A percentile compares a stretch with the other conserved stretches of the same genome.
Conservation (phyloP, 2,888 invertebrate genomes). For the Mellilla xanthometata region DNA sequence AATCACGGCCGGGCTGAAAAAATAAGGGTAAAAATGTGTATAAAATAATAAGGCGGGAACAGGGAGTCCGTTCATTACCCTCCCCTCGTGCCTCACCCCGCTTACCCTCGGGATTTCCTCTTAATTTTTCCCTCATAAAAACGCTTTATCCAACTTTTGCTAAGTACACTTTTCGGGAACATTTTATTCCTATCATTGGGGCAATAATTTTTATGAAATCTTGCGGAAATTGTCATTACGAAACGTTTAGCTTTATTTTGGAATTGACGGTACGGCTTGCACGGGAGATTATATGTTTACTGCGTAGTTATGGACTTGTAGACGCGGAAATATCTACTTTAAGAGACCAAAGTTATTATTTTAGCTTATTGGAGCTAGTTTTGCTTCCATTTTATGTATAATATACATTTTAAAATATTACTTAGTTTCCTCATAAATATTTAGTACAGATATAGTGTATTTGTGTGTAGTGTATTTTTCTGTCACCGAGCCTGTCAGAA, state of each 20-base stretch:
- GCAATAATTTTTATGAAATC: constrained; percentile 11
- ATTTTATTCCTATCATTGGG: constrained; percentile 29
- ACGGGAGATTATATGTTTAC: no score
- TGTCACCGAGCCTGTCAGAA: no score
- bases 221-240: background rate
- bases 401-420: no score
- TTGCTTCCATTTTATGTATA: no score
- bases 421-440: no score
- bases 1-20: constrained; percentile 26
- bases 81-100: constrained; percentile 6
- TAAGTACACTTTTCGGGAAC: constrained; percentile 28
- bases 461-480: no score
- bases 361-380: no score
- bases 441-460: no score
- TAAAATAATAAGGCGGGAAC: constrained; percentile 38
- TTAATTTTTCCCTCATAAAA: constrained; percentile 37
- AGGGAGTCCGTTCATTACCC: constrained; percentile 33
- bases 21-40: constrained; percentile 36
- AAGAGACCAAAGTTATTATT: no score
- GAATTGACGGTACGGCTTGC: no score
- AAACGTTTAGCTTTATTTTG: background rate
- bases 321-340: no score
- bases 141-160: constrained; percentile 40
- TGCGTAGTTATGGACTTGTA: no score
- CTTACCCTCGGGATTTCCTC: constrained; percentile 31